Percentiles rank a stretch among this genome's conserved stretches.
Evolutionary conservation across 2,113 vertebrate species (phyloP).

Genomic region (Mirza zaza): DNA sequence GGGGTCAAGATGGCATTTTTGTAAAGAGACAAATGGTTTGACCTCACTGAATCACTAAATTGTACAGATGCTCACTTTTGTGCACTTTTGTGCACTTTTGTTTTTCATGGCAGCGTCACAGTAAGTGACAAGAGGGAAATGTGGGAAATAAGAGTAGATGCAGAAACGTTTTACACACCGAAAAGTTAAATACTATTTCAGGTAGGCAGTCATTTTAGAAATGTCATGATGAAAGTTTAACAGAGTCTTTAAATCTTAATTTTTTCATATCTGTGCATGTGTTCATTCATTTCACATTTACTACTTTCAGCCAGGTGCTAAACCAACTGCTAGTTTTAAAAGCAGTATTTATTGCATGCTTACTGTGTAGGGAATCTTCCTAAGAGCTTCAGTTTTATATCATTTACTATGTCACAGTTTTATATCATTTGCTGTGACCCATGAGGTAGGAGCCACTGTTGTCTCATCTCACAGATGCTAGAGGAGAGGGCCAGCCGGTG

Average conservation of each 20-base stretch:
- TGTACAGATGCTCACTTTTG: no score
- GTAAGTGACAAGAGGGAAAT: fast-evolving
- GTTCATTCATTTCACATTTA: background rate
- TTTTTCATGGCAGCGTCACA: no score
- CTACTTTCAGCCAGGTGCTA: background rate
- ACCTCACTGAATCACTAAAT: background rate
- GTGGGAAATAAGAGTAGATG: fast-evolving
- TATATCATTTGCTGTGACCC: background rate
- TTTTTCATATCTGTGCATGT: background rate
- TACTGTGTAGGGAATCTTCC: background rate
- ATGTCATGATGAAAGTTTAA: background rate
- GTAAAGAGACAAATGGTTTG: background rate
- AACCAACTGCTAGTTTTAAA: background rate
- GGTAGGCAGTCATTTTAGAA: background rate
- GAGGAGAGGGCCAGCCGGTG: fast-evolving
- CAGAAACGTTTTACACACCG: background rate
- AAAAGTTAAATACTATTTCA: background rate
- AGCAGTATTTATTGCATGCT: background rate
- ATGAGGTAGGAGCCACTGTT: fast-evolving
- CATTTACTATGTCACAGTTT: background rate
- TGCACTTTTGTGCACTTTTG: fast-evolving
- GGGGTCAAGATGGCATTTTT: background rate
- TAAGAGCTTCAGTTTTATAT: background rate
- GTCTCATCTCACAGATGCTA: background rate
- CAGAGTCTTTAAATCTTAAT: background rate